A percentile compares a stretch with the other conserved stretches of the same genome.
These are phyloP conservation scores for Onychostoma macrolepis DNA, from an alignment of 2,113 vertebrate species.

Conservation along the genomic window DNA sequence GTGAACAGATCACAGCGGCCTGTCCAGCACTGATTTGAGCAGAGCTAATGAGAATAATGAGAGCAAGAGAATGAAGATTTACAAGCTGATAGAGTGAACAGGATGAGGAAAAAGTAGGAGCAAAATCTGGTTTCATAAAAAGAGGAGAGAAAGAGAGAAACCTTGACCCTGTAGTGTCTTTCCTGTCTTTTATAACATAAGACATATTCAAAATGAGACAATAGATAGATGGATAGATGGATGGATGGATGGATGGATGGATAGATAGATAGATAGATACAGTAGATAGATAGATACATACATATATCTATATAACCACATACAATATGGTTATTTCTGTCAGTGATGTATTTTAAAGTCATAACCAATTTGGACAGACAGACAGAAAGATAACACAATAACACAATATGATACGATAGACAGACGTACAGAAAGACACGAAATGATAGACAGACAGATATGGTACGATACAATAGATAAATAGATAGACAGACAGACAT, in stretches of 20 bases:
- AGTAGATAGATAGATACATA: constrained; percentile 67
- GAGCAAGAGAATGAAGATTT: background rate
- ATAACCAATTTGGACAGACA: no score
- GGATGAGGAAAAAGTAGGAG: background rate
- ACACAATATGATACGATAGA: no score
- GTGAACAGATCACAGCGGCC: constrained; percentile 78
- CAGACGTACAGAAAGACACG: no score
- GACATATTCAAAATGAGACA: no score
- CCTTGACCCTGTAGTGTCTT: background rate
- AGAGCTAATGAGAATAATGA: constrained; percentile 79
- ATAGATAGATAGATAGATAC: no score
- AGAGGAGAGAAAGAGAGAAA: background rate
- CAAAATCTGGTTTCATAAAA: background rate
- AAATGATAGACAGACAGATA: no score
- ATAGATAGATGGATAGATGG: background rate
- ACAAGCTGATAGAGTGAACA: constrained; percentile 14
- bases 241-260: background rate
- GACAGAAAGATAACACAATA: no score
- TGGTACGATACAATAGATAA: no score
- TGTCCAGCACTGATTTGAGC: constrained; percentile 77
- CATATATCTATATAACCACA: no score
- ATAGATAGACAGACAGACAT: no score
- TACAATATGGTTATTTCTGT: no score
- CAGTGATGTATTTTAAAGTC: no score
- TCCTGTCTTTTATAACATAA: background rate